Base-by-base conservation (phyloP, 2,113 vertebrate species). In the Elanus axillaris region DNA sequence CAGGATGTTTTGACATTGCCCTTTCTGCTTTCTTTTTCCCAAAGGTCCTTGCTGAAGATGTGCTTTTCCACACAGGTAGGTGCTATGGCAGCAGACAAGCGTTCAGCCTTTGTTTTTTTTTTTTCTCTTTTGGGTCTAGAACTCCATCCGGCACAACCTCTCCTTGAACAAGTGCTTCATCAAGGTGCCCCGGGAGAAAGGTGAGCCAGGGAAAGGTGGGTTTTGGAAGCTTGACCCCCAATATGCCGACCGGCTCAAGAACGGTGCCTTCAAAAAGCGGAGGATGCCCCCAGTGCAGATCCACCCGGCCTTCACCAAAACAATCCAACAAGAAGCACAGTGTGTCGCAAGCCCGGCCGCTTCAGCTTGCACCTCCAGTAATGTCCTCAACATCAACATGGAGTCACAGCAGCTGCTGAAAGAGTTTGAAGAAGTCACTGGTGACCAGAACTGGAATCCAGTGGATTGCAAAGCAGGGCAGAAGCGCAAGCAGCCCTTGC, bases 121-220 rank as follows among this genome's bases (percentile, higher is more conserved):
- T 94, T 73, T 92, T 82, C 76, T 94, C 87, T 86, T 68, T 92
- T 62, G 50, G 15, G 93, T 86, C 36, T 97, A 99, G 99, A 99
- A 99, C 90, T 99, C 99, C 67, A 99, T 99, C 96, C 98, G 99
- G 69, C 99, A 99, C 98, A 99, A 99, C 96, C 98, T 99, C 81
- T 99, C 99, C 4, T 97, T 99, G 96, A 99, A 99, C 98, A 99
- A 99, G 97, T 99, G 99, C 97, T 99, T 99, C 97, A 99, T 99
- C 98, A 99, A 99, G 92, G 99, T 99, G 45, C 99, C 99, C 1
- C 98, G 99, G 42, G 98, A 99, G 98, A 99, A 99, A 67, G 99
- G 99, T 0, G 99, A 99, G 94, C 99, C 99, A 0, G 99, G 99
- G 47, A 99, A 99, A 86, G 99, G 99, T 0, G 99, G 99, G 0